Percentiles rank a stretch among this genome's conserved stretches.
phyloP scores from a whole-genome alignment of 2,113 vertebrate genomes.

The Sylvia atricapilla region DNA sequence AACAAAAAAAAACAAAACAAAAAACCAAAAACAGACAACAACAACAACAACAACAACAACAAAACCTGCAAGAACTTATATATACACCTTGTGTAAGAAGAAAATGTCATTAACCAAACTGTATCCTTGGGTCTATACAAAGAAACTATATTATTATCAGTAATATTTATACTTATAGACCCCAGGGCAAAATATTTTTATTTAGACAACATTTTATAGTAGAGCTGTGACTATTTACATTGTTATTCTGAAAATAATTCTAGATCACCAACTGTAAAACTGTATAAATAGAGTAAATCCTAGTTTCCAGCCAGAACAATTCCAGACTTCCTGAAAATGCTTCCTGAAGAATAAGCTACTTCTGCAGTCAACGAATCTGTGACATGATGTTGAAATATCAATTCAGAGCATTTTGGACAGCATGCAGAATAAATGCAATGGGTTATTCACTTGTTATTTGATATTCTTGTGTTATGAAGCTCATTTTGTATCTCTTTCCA shows the following conservation, averaged over 20 bases:
- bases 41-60: too few relatives aligned
- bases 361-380: neutral
- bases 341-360: neutral
- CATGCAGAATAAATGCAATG: neutral
- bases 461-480: neutral
- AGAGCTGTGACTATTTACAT: neutral
- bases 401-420: neutral
- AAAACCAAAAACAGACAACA: too few relatives aligned
- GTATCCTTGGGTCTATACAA: neutral
- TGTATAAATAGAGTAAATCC: neutral
- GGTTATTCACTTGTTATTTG: neutral
- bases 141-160: neutral
- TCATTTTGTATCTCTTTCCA: neutral
- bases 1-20: too few relatives aligned
- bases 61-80: neutral
- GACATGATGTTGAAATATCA: neutral
- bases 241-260: neutral
- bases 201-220: neutral
- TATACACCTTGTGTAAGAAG: neutral
- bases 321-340: neutral
- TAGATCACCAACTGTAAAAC: neutral
- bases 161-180: neutral
- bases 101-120: neutral
- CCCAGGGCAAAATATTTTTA: neutral
- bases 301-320: neutral